Base-by-base conservation (phyloP, 2,888 invertebrate genomes). In the Cryptocephalus primarius region DNA sequence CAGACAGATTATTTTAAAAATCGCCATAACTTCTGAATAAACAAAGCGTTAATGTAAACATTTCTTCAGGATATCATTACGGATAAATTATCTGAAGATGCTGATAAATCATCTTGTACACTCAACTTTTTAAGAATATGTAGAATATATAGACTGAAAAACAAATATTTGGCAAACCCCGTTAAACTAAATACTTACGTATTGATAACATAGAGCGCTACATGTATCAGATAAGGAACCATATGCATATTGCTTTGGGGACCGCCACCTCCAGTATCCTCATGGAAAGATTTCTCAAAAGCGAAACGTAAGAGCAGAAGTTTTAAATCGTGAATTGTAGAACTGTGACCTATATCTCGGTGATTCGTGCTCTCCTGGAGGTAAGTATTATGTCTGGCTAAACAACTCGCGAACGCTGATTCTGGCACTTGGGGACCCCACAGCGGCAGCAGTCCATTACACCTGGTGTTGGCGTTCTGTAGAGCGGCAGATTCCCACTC, bases 401-500 rank as follows among this genome's bases (percentile, higher is more conserved):
- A 78, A 60, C 93, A 93, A 59, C 88, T 89, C 1, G 93, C 94
- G 69, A 93, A 95, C 1, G 89, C 88, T 0, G 91, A 87, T 67
- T 93, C 93, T 0, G 90, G 85, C 8, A 94, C 92, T 61, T 89
- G 86, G 8, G 95, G 94, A 0, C 96, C 96, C 93, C 96, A 96
- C 42, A 99, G 74, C 1, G 99, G 97, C 56, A 97, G 74, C 51
- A 99, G 72, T 0, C 96, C 96, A 71, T 99, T 99, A 72, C 97
- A 97, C 55, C 89, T 87, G 0, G 96, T 97, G 64, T 96, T 96
- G 1, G 95, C 95, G 70, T 99, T 99, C 72, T 97, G 97, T 39
- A 99, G 74, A 6, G 94, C 92, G 0, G 97, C 97, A 50, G 93
- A 90, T 67, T 96, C 96, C 97, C 96, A 97, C 70, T 97, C 96